phyloP scores from a whole-genome alignment of 2,888 invertebrate species.

The Chesias legatella region DNA sequence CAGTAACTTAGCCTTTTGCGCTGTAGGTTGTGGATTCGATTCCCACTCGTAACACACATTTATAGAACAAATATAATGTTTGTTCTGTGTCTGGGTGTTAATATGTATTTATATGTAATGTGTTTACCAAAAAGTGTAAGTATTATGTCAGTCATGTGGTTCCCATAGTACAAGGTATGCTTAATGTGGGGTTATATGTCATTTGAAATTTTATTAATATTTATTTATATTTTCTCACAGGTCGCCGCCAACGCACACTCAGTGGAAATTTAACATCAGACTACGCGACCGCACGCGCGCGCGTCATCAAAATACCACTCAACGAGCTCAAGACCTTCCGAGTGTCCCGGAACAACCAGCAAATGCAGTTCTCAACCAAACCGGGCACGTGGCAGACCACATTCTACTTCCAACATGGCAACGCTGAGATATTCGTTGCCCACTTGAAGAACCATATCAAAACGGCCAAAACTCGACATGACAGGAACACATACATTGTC shows the following conservation, averaged over 20 bases:
- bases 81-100: no score
- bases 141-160: no score
- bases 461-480: constrained; percentile 85
- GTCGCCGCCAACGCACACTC: constrained; percentile 81
- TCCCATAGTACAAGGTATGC: no score
- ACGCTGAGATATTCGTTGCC: constrained; percentile 87
- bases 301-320: constrained; percentile 63
- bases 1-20: no score
- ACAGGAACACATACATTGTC: constrained; percentile 83
- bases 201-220: no score
- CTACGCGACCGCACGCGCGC: constrained; percentile 63
- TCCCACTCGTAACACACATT: no score
- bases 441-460: constrained; percentile 82
- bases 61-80: no score
- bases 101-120: no score
- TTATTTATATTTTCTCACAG: constrained; percentile 38
- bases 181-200: no score
- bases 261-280: constrained; percentile 77
- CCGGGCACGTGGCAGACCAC: constrained; percentile 84
- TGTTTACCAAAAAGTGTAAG: no score
- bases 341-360: constrained; percentile 63
- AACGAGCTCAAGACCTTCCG: constrained; percentile 66
- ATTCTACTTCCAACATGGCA: constrained; percentile 93
- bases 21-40: no score
- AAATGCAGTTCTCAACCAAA: constrained; percentile 70